Evolutionary conservation across 2,113 vertebrate genomes (phyloP).

Genomic region (Madoqua kirkii): DNA sequence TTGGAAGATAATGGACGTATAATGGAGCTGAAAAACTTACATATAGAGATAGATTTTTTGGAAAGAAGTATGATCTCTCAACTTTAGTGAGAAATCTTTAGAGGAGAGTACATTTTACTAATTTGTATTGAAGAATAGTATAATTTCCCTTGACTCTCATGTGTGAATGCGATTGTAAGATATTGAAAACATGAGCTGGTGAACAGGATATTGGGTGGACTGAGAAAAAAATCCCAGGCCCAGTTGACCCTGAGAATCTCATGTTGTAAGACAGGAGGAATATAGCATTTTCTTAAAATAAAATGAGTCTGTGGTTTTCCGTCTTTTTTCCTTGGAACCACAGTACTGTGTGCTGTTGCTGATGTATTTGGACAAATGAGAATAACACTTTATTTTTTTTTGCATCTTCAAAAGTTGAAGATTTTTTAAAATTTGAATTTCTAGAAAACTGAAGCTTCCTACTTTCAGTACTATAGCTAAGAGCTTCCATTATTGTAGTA

Average conservation of each 20-base stretch:
- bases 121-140: not conserved
- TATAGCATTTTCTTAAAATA: not conserved
- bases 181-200: not conserved
- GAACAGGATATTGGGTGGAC: not conserved
- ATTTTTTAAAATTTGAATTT: not conserved
- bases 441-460: not conserved
- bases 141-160: not conserved
- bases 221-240: not conserved
- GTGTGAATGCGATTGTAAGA: not conserved
- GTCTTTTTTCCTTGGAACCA: not conserved
- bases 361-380: not conserved
- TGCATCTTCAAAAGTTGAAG: not conserved
- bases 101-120: constrained; percentile 16
- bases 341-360: not conserved
- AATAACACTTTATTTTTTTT: not conserved
- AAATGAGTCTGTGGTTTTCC: not conserved
- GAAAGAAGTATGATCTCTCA: not conserved
- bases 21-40: not conserved
- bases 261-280: not conserved
- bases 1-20: not conserved
- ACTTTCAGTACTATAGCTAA: not conserved
- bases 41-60: not conserved
- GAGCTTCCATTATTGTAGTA: not conserved
- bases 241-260: not conserved
- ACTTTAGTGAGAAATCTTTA: not conserved